Evolutionary conservation across 1,140 invertebrate species (phyloP), one percentile per base, ranked within the genome.

Genomic region (Dendroctonus ponderosae): DNA sequence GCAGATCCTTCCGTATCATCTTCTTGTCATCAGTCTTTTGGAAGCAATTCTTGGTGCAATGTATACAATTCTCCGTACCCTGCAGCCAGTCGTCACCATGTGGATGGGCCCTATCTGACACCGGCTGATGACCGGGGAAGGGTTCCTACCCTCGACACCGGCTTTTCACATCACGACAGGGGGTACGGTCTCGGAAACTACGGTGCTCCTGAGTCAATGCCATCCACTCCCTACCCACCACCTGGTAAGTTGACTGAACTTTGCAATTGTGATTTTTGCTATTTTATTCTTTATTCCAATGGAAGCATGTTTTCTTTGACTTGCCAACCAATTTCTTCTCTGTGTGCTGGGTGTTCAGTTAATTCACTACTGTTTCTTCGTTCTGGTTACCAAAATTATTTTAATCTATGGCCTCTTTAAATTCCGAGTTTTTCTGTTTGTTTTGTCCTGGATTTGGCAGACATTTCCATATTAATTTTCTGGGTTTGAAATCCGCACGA

Each of bases 131-230:
- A 86, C 50, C 83, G 88, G 53, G 82, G 85, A 44, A 76, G 85
- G 51, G 82, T 85, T 11, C 79, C 85, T n/a, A 82, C 83, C 44
- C 85, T 87, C 14, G 89, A 89, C 67, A 85, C 82, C 46, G 73
- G 72, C 7, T 77, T 77, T 61, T 71, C 82, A 61, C 81, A 83
- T 15, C 82, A 85, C 62, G 91, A 91, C 79, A 84, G 87, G 4
- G 83, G 88, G 37, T 92, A 92, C 77, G 85, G 86, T 7, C 83
- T 91, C 7, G 83, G 90, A 71, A 91, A 88, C 80, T 92, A 91
- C 74, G 83, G 80, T 38, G 84, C 84, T 15, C 85, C 89, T 2
- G 90, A 91, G 72, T 83, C 87, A 9, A 89, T 91, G 63, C 86
- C 89, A 14, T 87, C 89, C 62, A 89, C 88, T 67, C 89, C 90